These are phyloP conservation scores for Paedocypris sp. DNA, from an alignment of 2,113 vertebrate genomes.

Conservation along the genomic window DNA sequence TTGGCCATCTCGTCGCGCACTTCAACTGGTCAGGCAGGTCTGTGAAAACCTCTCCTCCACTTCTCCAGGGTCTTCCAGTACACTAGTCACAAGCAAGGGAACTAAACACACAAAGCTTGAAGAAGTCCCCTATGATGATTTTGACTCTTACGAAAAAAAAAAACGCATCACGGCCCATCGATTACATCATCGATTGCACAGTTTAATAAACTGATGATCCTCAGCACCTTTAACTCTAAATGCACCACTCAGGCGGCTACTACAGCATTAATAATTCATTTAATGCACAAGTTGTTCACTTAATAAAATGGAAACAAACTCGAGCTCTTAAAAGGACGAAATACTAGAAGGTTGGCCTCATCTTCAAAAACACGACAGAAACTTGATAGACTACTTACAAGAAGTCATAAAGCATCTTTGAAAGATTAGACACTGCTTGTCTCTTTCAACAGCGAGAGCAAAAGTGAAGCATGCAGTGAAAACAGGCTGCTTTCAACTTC, in stretches of 20 bases:
- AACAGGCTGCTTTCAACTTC: constrained; percentile 34
- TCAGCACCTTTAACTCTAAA: constrained; percentile 11
- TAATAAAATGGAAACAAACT: constrained; percentile 11
- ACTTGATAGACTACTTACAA: constrained; percentile 40
- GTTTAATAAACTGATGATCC: neutral
- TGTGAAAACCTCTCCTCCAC: constrained; percentile 25
- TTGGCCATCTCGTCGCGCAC: constrained; percentile 59
- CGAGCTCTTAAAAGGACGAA: constrained; percentile 5
- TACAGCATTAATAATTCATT: constrained; percentile 5
- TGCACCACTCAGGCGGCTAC: neutral
- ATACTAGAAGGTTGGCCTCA: constrained; percentile 18
- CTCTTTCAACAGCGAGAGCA: neutral
- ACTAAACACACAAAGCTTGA: no score
- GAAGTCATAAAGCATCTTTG: constrained; percentile 7
- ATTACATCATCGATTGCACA: no score
- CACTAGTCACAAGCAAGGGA: no score
- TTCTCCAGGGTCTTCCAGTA: constrained; percentile 30
- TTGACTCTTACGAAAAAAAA: no score
- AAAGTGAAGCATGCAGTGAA: constrained; percentile 12
- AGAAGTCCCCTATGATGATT: no score
- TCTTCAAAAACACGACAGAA: no score
- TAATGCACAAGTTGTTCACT: constrained; percentile 6
- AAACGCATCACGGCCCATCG: no score
- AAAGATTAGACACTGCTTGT: neutral
- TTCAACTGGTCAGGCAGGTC: constrained; percentile 55